These are phyloP conservation scores for Tychaedon coryphoeus DNA, from an alignment of 2,113 vertebrate species.

Conservation along the genomic window DNA sequence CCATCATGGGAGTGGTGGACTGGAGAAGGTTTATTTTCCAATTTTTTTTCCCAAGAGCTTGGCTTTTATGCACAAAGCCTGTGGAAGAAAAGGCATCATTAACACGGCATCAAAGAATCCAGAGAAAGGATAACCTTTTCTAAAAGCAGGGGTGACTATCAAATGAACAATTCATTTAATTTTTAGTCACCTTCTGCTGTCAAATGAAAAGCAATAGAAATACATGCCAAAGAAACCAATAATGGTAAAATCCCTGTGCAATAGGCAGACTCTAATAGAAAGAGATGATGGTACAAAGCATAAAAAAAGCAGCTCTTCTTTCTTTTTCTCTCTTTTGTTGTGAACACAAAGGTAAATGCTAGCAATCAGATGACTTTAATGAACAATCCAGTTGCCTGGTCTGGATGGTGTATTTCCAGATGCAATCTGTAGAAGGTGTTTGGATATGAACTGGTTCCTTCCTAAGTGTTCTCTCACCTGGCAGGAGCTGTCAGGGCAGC, in stretches of 20 bases:
- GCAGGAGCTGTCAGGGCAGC: not conserved
- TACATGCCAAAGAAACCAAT: constrained; percentile 55
- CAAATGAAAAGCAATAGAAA: constrained; percentile 62
- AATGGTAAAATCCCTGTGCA: constrained; percentile 41
- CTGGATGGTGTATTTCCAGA: not conserved
- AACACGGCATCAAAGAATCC: constrained; percentile 27
- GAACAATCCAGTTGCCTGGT: constrained; percentile 42
- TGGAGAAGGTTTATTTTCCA: not conserved
- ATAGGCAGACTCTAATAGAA: constrained; percentile 38
- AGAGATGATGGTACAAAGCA: constrained; percentile 44
- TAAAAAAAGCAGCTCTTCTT: not conserved
- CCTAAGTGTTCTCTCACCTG: not conserved
- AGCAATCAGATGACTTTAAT: constrained; percentile 53
- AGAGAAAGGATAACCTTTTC: constrained; percentile 39
- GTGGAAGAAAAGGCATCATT: constrained; percentile 36
- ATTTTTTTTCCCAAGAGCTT: constrained; percentile 41
- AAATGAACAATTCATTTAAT: constrained; percentile 75
- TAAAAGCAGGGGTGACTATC: constrained; percentile 42
- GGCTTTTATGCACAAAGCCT: constrained; percentile 47
- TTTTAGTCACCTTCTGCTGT: constrained; percentile 58
- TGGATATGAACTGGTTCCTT: not conserved
- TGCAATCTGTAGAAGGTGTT: not conserved
- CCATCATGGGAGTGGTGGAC: not conserved
- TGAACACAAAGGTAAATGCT: constrained; percentile 52
- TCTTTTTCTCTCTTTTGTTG: constrained; percentile 25